phyloP scores from a whole-genome alignment of 2,888 invertebrate species.

The Phortica okadai region DNA sequence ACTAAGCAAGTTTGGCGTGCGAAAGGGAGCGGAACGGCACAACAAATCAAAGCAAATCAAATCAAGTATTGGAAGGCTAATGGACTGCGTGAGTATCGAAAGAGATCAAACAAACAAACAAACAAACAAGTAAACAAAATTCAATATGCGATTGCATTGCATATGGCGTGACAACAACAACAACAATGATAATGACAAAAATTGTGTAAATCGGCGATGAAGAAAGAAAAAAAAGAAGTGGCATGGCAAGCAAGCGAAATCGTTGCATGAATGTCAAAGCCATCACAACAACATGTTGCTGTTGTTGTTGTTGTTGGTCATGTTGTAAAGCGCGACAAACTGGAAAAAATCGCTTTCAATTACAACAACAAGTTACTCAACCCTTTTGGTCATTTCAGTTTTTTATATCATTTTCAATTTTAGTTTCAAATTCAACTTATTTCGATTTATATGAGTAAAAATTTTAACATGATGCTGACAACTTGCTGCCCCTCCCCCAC shows the following conservation, averaged over 20 bases:
- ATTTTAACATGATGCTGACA: no score
- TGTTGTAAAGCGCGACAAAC: not conserved
- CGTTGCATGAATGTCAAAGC: constrained; percentile 15
- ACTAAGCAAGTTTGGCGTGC: not conserved
- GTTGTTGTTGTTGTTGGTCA: not conserved
- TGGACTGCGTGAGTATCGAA: not conserved
- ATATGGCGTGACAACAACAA: not conserved
- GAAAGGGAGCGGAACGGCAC: not conserved
- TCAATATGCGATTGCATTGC: no score
- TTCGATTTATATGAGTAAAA: no score
- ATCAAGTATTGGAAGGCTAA: not conserved
- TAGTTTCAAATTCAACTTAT: no score
- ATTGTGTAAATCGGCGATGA: not conserved
- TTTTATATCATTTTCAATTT: no score
- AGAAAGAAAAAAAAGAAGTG: not conserved
- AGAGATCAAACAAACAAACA: no score
- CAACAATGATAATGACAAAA: not conserved
- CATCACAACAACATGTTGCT: not conserved
- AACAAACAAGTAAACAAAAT: no score
- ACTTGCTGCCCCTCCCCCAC: no score
- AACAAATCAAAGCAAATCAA: not conserved
- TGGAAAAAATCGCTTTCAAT: constrained; percentile 18
- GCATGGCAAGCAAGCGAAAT: not conserved
- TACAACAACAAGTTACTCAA: not conserved
- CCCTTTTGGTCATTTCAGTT: no score